Base-by-base conservation (phyloP, 1,140 invertebrate species). In the Leptopilina boulardi region DNA sequence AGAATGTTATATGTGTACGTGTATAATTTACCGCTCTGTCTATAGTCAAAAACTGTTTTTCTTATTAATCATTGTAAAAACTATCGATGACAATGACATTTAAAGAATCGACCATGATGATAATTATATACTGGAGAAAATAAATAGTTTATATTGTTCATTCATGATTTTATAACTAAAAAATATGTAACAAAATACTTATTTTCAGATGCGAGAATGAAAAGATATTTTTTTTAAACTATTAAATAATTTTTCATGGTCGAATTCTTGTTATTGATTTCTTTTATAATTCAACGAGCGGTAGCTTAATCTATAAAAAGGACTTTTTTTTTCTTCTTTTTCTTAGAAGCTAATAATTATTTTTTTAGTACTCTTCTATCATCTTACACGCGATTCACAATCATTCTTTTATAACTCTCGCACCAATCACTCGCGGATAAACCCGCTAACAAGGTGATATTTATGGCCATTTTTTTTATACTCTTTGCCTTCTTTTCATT, bases 381-480 rank as follows among this genome's bases (percentile, higher is more conserved):
- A 66, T 30, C 59, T 66, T 23, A 66, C 59, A 30, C 59, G n/a
- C 59, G 11, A 30, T 30, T 66, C 26, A 23, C 59, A 66, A 66
- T 34, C 59, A 66, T n/a, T 66, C 56, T 23, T 18, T 15, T 18
- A 51, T 51, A 51, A 51, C 47, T 51, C 47, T 51, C 47, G 15
- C 23, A 66, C 59, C 59, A 66, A 30, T 34, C 26, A 26, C 59
- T 66, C 23, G 59, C 59, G 59, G 26, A 30, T 51, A 51, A 66
- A 66, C 26, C 21, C 59, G 59, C 59, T 66, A 66, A 66, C 59
- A 66, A 44, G 59, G 23, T 66, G 59, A 66, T 66, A 66, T 8
- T 66, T 66, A 66, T 66, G 59, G 59, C 59, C 59, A 66, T 66
- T 66, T 38, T n/a, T 56, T 66, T 15, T 66, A 66, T 66, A 30